phyloP scores from a whole-genome alignment of 2,888 invertebrate species.

The Caenorhabditis macrosperma region DNA sequence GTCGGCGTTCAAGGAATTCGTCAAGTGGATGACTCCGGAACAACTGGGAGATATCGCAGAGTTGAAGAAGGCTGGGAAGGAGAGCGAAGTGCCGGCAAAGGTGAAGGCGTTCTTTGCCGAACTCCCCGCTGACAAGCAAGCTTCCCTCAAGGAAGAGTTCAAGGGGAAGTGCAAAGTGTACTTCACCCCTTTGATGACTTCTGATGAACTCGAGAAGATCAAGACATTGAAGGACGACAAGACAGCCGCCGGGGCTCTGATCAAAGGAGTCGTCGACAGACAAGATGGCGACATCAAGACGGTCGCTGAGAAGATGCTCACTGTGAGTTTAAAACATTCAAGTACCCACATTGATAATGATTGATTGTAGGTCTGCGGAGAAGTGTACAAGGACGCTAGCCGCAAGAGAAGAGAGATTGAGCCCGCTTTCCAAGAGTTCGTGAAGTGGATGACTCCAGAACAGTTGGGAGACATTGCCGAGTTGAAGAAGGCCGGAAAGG shows the following conservation, averaged over 20 bases:
- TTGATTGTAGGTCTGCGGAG: slow-evolving; percentile 35
- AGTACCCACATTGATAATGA: not conserved
- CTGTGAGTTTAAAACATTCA: not conserved
- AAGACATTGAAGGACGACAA: slow-evolving; percentile 43
- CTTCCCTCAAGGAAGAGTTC: slow-evolving; percentile 56
- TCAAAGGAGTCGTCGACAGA: slow-evolving; percentile 54
- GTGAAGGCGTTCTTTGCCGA: slow-evolving; percentile 68
- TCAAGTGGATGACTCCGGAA: slow-evolving; percentile 56
- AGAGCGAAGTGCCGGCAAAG: slow-evolving; percentile 63
- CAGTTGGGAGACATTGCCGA: slow-evolving; percentile 41
- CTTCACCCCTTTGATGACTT: slow-evolving; percentile 55
- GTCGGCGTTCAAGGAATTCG: slow-evolving; percentile 32
- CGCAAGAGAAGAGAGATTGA: slow-evolving; percentile 39
- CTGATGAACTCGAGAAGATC: slow-evolving; percentile 53
- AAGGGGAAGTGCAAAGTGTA: slow-evolving; percentile 64
- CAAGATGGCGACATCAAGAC: slow-evolving; percentile 54
- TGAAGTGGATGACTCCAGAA: slow-evolving; percentile 50
- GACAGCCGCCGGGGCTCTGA: slow-evolving; percentile 42
- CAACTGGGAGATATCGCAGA: slow-evolving; percentile 47
- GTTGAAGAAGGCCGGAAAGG: slow-evolving; percentile 30
- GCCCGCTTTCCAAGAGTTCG: slow-evolving; percentile 35
- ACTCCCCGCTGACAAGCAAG: slow-evolving; percentile 60
- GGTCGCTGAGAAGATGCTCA: slow-evolving; percentile 51
- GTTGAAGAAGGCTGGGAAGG: slow-evolving; percentile 45
- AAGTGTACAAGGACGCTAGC: slow-evolving; percentile 21